A percentile compares a stretch with the other conserved stretches of the same genome.
Conservation (phyloP, 2,113 vertebrate species). For the Hippolais icterina region DNA sequence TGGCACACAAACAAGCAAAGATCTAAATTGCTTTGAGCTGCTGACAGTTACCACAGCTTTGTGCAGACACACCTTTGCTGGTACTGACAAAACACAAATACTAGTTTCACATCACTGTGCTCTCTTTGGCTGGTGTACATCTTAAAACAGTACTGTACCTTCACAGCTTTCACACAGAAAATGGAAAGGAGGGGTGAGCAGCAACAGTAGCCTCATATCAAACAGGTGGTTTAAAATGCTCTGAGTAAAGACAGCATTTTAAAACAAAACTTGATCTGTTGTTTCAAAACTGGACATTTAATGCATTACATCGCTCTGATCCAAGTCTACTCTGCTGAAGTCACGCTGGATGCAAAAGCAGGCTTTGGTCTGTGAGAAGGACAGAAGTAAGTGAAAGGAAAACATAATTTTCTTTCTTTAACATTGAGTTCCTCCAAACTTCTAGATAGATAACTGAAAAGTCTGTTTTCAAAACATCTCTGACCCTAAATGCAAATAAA, state of each 20-base stretch:
- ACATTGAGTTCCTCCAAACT: background rate
- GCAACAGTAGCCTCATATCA: background rate
- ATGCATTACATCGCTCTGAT: background rate
- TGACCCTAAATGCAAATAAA: background rate
- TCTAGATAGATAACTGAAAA: background rate
- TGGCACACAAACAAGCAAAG: background rate
- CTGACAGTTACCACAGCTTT: background rate
- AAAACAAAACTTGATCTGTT: background rate
- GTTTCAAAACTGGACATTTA: background rate
- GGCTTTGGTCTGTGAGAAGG: background rate
- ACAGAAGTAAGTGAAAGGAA: background rate
- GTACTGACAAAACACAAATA: background rate
- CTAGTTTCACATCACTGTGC: background rate
- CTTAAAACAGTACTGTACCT: background rate
- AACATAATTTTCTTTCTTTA: background rate
- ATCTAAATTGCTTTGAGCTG: background rate
- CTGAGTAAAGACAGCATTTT: background rate
- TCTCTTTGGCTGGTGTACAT: background rate
- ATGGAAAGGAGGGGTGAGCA: background rate
- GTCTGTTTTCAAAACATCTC: background rate
- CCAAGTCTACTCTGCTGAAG: background rate
- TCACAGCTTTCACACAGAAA: background rate
- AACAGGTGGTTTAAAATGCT: background rate
- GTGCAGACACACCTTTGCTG: conserved; percentile 16
- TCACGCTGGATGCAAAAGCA: background rate